These are phyloP conservation scores for Labeo catla DNA, from an alignment of 2,113 vertebrate genomes.

Conservation along the genomic window DNA sequence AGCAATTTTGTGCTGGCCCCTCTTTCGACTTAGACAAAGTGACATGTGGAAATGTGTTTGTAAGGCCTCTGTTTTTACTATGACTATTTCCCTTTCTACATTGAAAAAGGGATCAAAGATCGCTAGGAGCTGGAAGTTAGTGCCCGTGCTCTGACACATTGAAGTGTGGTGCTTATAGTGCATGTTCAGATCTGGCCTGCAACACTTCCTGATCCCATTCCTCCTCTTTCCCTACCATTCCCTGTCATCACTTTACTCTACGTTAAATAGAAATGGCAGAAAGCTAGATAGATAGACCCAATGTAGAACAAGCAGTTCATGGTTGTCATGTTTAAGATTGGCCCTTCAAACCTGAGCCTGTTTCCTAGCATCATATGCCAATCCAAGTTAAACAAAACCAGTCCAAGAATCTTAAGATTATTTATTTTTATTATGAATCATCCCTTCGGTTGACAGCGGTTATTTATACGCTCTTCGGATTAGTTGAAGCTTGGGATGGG, in stretches of 20 bases:
- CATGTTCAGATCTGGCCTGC: conserved; percentile 1
- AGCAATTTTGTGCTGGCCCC: conserved; percentile 43
- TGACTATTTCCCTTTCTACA: conserved; percentile 11
- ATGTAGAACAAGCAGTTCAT: background rate
- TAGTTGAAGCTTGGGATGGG: background rate
- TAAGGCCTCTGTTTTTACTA: conserved; percentile 40
- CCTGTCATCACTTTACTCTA: background rate
- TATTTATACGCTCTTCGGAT: conserved; percentile 14
- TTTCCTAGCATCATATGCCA: conserved; percentile 23
- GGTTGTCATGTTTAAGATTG: conserved; percentile 37
- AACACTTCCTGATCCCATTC: conserved; percentile 8
- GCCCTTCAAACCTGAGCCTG: conserved; percentile 10
- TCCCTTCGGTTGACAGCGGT: conserved; percentile 30
- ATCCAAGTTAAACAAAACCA: conserved; percentile 45
- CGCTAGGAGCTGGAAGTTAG: background rate
- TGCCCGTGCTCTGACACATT: background rate
- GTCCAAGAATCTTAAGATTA: conserved; percentile 19
- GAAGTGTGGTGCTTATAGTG: background rate
- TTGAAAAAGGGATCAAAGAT: conserved; percentile 27
- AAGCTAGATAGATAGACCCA: background rate
- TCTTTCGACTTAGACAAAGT: conserved; percentile 42
- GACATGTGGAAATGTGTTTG: conserved; percentile 51
- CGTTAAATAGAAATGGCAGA: conserved; percentile 5
- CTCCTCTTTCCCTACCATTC: background rate
- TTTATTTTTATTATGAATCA: conserved; percentile 55